Base-by-base conservation (phyloP, 2,888 invertebrate species). In the Stenchaetothrips biformis region DNA sequence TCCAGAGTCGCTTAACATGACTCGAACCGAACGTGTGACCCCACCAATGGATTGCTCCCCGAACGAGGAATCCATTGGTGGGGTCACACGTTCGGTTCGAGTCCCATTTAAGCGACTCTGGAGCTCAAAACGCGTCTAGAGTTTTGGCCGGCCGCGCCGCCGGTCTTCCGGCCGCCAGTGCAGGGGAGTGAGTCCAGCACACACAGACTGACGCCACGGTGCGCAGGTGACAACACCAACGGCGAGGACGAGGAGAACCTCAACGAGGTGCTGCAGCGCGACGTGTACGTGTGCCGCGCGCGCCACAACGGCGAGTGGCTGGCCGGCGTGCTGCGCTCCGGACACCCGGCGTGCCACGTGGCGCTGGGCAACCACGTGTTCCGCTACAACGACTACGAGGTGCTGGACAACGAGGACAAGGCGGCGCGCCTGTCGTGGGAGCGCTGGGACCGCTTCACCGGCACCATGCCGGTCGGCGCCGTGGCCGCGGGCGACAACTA, bases 361-460 rank as follows among this genome's bases (percentile, higher is more conserved):
- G 82, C 84, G 9, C 83, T 84, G 37, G 82, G 84, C 80, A 84
- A 83, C 78, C 80, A 81, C 27, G 83, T 85, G 9, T 81, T 81
- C 81, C 81, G 78, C 47, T 81, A 83, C 79, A 81, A 81, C 37
- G 83, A 89, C 13, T 95, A 93, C 86, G 93, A 95, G 85, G 89
- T 95, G 48, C 88, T 95, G 79, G 91, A 94, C 85, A 95, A 94
- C 86, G 90, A 92, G 82, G 94, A 94, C 84, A 91, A 92, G 83
- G 92, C 94, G 81, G 94, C 93, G 0, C 89, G 93, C 81, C 89
- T 95, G 77, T 90, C 90, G 82, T 96, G 96, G 95, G 89, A 89
- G 77, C 87, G 89, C n/a, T 94, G 95, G 92, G 89, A 90, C 83
- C 92, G 92, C 86, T 94, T 91, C 85, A 87, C 87, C 83, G 89